These are phyloP conservation scores for Agelastica alni DNA, from an alignment of 2,888 invertebrate genomes.

Conservation along the genomic window DNA sequence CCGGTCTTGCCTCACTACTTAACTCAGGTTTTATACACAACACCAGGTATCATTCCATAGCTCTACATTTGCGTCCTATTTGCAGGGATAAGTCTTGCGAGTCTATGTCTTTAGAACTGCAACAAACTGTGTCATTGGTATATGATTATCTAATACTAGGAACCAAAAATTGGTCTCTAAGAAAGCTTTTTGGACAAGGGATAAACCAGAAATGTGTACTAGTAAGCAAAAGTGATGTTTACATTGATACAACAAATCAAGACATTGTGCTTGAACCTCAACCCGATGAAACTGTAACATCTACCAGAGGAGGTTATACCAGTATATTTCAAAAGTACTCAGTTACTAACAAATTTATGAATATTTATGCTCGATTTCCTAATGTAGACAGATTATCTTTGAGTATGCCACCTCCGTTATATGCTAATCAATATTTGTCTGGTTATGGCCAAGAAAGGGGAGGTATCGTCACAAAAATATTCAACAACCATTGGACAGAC, in stretches of 20 bases:
- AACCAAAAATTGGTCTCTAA: constrained; percentile 80
- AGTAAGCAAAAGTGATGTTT: constrained; percentile 76
- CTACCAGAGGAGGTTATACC: constrained; percentile 71
- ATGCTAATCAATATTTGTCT: constrained; percentile 79
- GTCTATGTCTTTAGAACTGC: constrained; percentile 74
- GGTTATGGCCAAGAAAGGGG: constrained; percentile 93
- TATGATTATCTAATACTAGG: constrained; percentile 77
- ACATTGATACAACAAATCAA: constrained; percentile 74
- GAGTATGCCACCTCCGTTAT: constrained; percentile 69
- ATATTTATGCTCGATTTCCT: constrained; percentile 63
- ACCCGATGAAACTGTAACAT: constrained; percentile 64
- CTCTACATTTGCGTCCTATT: constrained; percentile 80
- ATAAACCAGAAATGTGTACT: constrained; percentile 82
- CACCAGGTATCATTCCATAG: constrained; percentile 90
- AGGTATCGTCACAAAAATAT: constrained; percentile 82
- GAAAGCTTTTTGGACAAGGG: constrained; percentile 85
- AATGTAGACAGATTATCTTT: constrained; percentile 57
- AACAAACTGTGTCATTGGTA: constrained; percentile 84
- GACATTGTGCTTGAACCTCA: constrained; percentile 67
- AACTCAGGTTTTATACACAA: constrained; percentile 92
- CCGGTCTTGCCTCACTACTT: constrained; percentile 84
- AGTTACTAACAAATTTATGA: constrained; percentile 59
- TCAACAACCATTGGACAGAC: constrained; percentile 76
- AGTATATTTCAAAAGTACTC: constrained; percentile 74
- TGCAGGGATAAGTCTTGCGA: constrained; percentile 64